Base-by-base conservation (phyloP, 2,888 invertebrate species). In the Drosophila stalkeri region DNA sequence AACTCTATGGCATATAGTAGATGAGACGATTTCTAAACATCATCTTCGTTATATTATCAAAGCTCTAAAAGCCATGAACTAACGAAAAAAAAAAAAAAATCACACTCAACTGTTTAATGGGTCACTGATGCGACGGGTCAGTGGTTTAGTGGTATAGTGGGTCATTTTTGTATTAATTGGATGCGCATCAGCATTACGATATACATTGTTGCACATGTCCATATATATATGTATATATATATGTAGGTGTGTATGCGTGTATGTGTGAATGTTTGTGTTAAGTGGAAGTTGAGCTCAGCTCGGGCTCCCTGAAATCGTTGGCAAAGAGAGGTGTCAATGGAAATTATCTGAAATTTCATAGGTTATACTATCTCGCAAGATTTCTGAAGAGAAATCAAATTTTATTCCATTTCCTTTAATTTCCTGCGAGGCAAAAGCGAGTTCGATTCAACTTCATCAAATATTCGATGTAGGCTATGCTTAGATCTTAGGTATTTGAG, bases 1-100 rank as follows among this genome's bases (percentile, higher is more conserved):
- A 55, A 55, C 39, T 55, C 70, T 70, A 62, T 44, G 33, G 20
- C 18, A n/a, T 52, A 31, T 23, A 35, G 49, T 57, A 43, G 37
- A 23, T 20, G 16, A 62, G 54, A 51, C 54, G 54, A 46, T 65
- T 64, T 37, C 67, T 82, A 76, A 64, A 56, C 16, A 64, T n/a
- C 23, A 41, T 39, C 41, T 11, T 35, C 18, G 18, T 23, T 3
- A 27, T 14, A 49, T 56, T 37, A 55, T 64, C 37, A 54, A 35
- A 57, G 65, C 61, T 68, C 75, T 82, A 75, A 60, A 41, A 64
- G 61, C 85, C 59, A 61, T 68, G 23, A 23, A 35, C 51, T 51
- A 51, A 20, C 51, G 2, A 18, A n/a, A 33, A 49, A n/a, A 64
- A 27, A 47, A 47, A 4, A 35, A 37, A 37, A 11, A 61, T 59